Evolutionary conservation across 2,888 invertebrate species (phyloP).

Genomic region (Nesidiocoris tenuis): DNA sequence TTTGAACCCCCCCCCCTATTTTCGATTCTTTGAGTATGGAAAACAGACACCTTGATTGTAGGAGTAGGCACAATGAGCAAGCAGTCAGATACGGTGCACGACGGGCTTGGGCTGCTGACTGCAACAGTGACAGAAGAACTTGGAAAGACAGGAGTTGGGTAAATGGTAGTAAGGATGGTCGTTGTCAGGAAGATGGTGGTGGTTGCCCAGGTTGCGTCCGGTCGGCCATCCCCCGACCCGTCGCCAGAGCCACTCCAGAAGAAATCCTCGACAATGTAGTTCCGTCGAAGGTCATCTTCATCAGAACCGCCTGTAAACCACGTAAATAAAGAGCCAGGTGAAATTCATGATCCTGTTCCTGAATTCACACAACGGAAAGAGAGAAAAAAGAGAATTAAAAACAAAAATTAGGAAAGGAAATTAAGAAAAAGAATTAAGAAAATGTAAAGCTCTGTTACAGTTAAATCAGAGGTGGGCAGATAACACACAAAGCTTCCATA

Average conservation of each 20-base stretch:
- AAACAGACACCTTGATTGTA: slow-evolving; percentile 18
- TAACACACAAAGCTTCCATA: too few relatives aligned
- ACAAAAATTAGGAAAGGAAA: too few relatives aligned
- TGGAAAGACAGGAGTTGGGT: slow-evolving; percentile 52
- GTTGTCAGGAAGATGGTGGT: slow-evolving; percentile 66
- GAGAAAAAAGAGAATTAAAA: too few relatives aligned
- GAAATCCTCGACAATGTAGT: slow-evolving; percentile 74
- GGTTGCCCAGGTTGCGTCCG: slow-evolving; percentile 58
- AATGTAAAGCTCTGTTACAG: too few relatives aligned
- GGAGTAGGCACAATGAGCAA: slow-evolving; percentile 41
- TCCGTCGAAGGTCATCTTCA: slow-evolving; percentile 52
- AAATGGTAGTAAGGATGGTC: slow-evolving; percentile 70
- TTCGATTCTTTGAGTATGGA: too few relatives aligned
- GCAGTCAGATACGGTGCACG: slow-evolving; percentile 33
- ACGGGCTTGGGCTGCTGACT: slow-evolving; percentile 20
- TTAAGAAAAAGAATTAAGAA: too few relatives aligned
- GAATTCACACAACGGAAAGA: too few relatives aligned
- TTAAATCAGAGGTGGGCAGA: too few relatives aligned
- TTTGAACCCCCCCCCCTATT: too few relatives aligned
- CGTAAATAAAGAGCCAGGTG: background rate
- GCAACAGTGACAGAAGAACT: background rate
- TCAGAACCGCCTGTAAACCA: slow-evolving; percentile 46
- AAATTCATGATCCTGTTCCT: too few relatives aligned
- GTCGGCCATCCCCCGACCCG: slow-evolving; percentile 59
- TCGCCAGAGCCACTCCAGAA: slow-evolving; percentile 88